Percentiles rank a stretch among this genome's conserved stretches.
phyloP scores from a whole-genome alignment of 2,888 invertebrate species.

The Dasypolia templi region DNA sequence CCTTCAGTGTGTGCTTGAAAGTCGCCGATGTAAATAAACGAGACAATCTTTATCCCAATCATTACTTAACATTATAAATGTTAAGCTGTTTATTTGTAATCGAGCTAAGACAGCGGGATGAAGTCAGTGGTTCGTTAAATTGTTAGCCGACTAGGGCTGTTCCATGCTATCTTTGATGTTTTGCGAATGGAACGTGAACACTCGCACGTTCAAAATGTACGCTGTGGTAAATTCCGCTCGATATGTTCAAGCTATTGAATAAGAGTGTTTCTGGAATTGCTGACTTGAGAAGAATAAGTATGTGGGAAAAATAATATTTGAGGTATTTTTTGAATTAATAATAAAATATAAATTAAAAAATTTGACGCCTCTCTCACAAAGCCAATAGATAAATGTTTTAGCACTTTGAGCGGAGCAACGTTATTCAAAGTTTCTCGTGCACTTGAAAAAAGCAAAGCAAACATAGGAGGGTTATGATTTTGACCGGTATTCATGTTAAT shows the following conservation, averaged over 20 bases:
- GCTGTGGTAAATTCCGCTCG: neutral
- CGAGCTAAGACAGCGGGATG: conserved; percentile 44
- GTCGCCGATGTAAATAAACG: conserved; percentile 67
- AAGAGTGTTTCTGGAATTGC: neutral
- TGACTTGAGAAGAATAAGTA: too few species aligned
- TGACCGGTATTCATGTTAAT: too few species aligned
- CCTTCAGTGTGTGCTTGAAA: conserved; percentile 62
- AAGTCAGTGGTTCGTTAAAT: conserved; percentile 47
- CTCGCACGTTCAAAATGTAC: neutral
- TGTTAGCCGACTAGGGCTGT: conserved; percentile 26
- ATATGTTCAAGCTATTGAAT: neutral
- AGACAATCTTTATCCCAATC: conserved; percentile 63
- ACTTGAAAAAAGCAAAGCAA: too few species aligned
- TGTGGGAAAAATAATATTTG: too few species aligned
- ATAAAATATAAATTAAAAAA: too few species aligned
- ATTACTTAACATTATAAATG: conserved; percentile 65
- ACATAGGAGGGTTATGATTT: too few species aligned
- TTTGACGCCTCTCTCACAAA: too few species aligned
- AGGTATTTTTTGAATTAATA: too few species aligned
- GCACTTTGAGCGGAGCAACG: too few species aligned
- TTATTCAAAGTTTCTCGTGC: too few species aligned
- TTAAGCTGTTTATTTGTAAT: conserved; percentile 61
- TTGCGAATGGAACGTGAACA: neutral
- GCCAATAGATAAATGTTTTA: too few species aligned
- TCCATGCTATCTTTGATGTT: neutral